Percentiles rank a stretch among this genome's conserved stretches.
Conservation (phyloP, 2,888 invertebrate species). For the Sepiola atlantica region DNA sequence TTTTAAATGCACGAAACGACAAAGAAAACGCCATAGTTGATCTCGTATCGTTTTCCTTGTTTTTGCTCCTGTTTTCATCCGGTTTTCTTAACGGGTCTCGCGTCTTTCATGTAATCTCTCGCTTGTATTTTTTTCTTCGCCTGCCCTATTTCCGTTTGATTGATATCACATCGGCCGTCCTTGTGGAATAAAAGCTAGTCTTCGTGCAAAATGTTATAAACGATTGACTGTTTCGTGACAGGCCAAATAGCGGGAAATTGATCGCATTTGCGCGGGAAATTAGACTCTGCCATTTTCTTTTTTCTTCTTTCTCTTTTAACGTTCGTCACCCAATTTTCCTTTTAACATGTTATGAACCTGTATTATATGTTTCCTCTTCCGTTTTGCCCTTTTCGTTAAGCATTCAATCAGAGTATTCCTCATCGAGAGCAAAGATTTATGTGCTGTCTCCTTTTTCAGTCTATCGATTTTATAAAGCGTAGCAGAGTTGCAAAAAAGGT, state of each 20-base stretch:
- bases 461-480: too few relatives aligned
- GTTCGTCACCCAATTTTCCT: neutral
- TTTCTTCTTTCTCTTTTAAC: neutral
- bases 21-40: neutral
- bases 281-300: neutral
- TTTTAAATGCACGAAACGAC: neutral
- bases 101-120: neutral
- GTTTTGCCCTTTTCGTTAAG: neutral
- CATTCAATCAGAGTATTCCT: neutral
- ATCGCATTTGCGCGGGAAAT: slow-evolving; percentile 10
- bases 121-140: neutral
- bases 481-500: too few relatives aligned
- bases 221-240: slow-evolving; percentile 5
- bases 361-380: neutral
- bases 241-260: slow-evolving; percentile 8
- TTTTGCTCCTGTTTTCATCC: neutral
- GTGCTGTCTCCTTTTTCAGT: too few relatives aligned
- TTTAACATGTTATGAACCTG: neutral
- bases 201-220: slow-evolving; percentile 32
- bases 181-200: neutral
- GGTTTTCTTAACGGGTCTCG: neutral
- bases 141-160: neutral
- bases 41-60: neutral
- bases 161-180: neutral
- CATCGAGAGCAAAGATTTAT: neutral